Evolutionary conservation across 2,888 invertebrate species (phyloP).

Genomic region (Drosophila mercatorum): DNA sequence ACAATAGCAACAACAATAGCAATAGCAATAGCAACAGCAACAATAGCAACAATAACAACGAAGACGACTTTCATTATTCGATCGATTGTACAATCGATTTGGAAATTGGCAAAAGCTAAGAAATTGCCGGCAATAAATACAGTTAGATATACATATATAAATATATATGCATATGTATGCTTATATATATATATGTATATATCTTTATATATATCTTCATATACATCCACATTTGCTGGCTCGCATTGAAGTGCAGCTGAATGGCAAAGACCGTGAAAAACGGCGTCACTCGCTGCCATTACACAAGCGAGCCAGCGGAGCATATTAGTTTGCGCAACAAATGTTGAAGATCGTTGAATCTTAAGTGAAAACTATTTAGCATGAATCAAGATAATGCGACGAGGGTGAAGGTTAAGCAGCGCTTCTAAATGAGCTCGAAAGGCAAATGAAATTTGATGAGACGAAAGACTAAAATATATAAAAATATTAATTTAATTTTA

Average conservation of each 20-base stretch:
- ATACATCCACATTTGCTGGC: not conserved
- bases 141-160: slow-evolving; percentile 3
- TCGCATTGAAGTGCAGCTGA: slow-evolving; percentile 31
- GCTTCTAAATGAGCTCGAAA: not conserved
- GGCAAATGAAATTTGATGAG: no score
- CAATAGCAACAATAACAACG: slow-evolving; percentile 11
- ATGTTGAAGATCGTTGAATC: not conserved
- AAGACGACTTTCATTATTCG: slow-evolving; percentile 70
- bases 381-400: slow-evolving; percentile 4
- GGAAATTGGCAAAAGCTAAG: slow-evolving; percentile 55
- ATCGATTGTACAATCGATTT: slow-evolving; percentile 70
- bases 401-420: not conserved
- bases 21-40: slow-evolving; percentile 1
- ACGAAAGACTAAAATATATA: no score
- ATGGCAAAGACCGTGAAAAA: slow-evolving; percentile 62
- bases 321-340: not conserved
- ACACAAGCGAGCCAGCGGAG: not conserved
- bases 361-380: slow-evolving; percentile 8
- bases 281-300: slow-evolving; percentile 9
- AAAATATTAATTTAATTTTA: no score
- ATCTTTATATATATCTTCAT: not conserved
- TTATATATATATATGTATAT: not conserved
- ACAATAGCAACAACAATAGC: slow-evolving; percentile 3
- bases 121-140: slow-evolving; percentile 51
- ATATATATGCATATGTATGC: not conserved